phyloP scores from a whole-genome alignment of 2,113 vertebrate species.

The Procavia capensis region DNA sequence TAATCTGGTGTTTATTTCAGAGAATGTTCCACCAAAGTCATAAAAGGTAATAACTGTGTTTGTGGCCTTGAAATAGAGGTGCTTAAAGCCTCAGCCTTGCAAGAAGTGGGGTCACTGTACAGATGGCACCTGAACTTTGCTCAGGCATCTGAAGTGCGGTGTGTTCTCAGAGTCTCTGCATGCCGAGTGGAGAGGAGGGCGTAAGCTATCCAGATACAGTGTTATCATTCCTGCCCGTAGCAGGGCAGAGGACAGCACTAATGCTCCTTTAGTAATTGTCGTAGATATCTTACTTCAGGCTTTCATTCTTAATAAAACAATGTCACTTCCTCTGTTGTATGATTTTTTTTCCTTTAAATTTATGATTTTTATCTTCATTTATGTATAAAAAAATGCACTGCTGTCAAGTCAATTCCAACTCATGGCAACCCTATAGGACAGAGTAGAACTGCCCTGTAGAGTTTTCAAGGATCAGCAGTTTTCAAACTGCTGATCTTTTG shows the following conservation, averaged over 20 bases:
- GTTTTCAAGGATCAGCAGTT: no score
- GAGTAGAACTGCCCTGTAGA: no score
- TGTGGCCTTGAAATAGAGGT: conserved; percentile 8
- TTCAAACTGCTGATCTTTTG: no score
- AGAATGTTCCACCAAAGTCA: neutral
- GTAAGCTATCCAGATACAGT: neutral
- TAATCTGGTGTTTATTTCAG: conserved; percentile 12
- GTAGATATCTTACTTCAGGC: neutral
- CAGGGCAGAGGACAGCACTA: neutral
- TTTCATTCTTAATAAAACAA: conserved; percentile 53
- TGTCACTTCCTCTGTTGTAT: neutral
- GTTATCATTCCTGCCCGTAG: neutral
- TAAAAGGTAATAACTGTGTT: neutral
- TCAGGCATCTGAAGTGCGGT: neutral
- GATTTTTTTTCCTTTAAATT: conserved; percentile 22
- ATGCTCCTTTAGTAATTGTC: neutral
- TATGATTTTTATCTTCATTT: conserved; percentile 1
- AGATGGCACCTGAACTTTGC: neutral
- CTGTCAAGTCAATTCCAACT: neutral
- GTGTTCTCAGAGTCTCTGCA: neutral
- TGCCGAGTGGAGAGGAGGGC: neutral
- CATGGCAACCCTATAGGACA: no score
- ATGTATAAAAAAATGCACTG: neutral
- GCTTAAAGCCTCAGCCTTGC: neutral
- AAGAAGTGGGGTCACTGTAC: neutral